Percentiles rank a stretch among this genome's conserved stretches.
These are phyloP conservation scores for Bubalus kerabau DNA, from an alignment of 2,113 vertebrate species.

Conservation along the genomic window DNA sequence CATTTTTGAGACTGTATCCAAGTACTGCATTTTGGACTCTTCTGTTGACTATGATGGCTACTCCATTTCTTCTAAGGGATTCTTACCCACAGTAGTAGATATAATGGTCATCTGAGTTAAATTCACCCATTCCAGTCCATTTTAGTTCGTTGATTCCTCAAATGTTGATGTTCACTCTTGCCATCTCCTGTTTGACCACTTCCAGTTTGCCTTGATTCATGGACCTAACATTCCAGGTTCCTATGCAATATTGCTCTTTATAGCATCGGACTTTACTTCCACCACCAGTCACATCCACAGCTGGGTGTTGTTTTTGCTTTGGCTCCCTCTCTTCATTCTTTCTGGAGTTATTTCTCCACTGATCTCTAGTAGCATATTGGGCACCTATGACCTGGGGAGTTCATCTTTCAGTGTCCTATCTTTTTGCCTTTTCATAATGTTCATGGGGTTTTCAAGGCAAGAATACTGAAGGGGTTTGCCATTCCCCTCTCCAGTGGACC, in stretches of 20 bases:
- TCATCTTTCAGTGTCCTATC: background rate
- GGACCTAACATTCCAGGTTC: background rate
- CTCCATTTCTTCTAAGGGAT: background rate
- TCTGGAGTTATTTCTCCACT: background rate
- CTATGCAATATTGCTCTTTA: background rate
- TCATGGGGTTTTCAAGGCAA: background rate
- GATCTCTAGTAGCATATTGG: background rate
- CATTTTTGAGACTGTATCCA: background rate
- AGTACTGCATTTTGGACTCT: background rate
- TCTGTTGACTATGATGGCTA: background rate
- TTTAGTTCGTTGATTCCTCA: background rate
- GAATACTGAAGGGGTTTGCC: background rate
- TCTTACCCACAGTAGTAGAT: background rate
- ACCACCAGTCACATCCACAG: background rate
- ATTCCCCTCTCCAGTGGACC: background rate
- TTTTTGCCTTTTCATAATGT: background rate
- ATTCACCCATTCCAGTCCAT: background rate
- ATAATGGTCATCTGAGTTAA: background rate
- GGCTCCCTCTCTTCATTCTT: background rate
- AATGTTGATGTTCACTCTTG: background rate
- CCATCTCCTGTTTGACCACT: background rate
- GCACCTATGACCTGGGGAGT: background rate
- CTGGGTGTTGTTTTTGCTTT: background rate
- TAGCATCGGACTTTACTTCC: background rate
- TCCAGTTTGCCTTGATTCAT: background rate